These are phyloP conservation scores for Mesaphorura yosii DNA, from an alignment of 1,140 invertebrate genomes.

Conservation along the genomic window DNA sequence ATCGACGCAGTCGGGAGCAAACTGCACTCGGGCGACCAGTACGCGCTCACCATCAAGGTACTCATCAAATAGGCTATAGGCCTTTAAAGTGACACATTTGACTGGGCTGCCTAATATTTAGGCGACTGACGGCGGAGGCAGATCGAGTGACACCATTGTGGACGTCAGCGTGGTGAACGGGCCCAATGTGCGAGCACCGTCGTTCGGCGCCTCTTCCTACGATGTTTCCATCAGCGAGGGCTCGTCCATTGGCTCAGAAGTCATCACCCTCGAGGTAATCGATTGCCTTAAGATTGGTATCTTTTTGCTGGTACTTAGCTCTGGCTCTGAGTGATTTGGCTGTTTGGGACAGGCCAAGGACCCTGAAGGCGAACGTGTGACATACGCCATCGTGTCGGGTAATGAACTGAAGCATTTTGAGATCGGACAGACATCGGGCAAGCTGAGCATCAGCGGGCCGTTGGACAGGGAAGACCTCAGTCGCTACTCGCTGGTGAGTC, in stretches of 20 bases:
- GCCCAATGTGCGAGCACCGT: conserved; percentile 70
- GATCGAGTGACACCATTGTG: conserved; percentile 58
- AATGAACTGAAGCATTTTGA: conserved; percentile 74
- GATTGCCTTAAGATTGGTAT: background rate
- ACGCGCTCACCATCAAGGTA: conserved; percentile 73
- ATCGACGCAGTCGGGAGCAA: conserved; percentile 52
- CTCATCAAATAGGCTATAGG: conserved; percentile 30
- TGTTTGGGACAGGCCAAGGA: conserved; percentile 66
- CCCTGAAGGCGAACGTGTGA: conserved; percentile 74
- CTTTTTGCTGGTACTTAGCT: background rate
- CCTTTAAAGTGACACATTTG: background rate
- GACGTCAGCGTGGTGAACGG: conserved; percentile 68
- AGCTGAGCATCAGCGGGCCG: conserved; percentile 67
- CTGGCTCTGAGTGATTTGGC: too few species aligned
- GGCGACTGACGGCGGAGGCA: conserved; percentile 41
- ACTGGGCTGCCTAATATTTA: conserved; percentile 25
- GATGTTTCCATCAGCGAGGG: conserved; percentile 78
- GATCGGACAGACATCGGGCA: conserved; percentile 66
- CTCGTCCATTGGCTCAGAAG: conserved; percentile 69
- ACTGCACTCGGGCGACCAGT: conserved; percentile 73
- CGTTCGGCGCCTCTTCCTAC: conserved; percentile 64
- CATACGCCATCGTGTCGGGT: conserved; percentile 70
- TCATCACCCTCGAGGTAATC: conserved; percentile 53
- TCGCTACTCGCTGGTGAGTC: conserved; percentile 63
- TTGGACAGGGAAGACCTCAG: conserved; percentile 76